Evolutionary conservation across 2,113 vertebrate species (phyloP), one percentile per base, ranked within the genome.

Genomic region (Harpagus bidentatus): DNA sequence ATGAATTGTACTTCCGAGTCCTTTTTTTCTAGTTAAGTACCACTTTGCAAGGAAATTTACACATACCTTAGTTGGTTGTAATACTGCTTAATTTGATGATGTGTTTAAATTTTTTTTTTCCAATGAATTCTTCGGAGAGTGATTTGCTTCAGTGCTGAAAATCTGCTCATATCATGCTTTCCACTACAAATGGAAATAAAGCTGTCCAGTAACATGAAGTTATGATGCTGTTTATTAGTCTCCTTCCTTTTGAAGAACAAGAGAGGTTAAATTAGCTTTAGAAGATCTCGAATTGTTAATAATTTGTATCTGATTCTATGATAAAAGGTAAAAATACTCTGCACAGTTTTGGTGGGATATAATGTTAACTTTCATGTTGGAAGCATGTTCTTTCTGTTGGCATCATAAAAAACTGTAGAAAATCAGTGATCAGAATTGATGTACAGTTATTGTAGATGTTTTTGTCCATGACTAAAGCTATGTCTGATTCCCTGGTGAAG

Each of bases 381-480:
- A 56, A 59, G 13, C 2, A 1, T 0, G 0, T 66, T 69, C 16
- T 13, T 58, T 71, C 55, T 56, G 6, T 78, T 70, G 31, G 18
- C 14, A 12, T 70, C 70, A 43, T 31, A 45, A 53, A 90, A 53
- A 1, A 7, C 7, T 6, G 7, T 50, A 10, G 11, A 10, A 88
- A 84, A 32, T 7, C 31, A 16, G 22, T 11, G 21, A 22, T 56
- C 9, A 52, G 36, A 36, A 34, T 6, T 47, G 59, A 38, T 28
- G 16, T 13, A 12, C 15, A 13, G 10, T 29, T 59, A 6, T 1
- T 20, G 29, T 11, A 31, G 56, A 8, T 47, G 36, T 0, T 65
- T 70, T 36, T 83, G 45, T 32, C 36, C 14, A 4, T 45, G 23
- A 19, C 25, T 50, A 2, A 43, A 58, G 32, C 48, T n/a, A 26